Percentiles rank a stretch among this genome's conserved stretches.
phyloP scores from a whole-genome alignment of 2,888 invertebrate species.

The Orthosia gothica region DNA sequence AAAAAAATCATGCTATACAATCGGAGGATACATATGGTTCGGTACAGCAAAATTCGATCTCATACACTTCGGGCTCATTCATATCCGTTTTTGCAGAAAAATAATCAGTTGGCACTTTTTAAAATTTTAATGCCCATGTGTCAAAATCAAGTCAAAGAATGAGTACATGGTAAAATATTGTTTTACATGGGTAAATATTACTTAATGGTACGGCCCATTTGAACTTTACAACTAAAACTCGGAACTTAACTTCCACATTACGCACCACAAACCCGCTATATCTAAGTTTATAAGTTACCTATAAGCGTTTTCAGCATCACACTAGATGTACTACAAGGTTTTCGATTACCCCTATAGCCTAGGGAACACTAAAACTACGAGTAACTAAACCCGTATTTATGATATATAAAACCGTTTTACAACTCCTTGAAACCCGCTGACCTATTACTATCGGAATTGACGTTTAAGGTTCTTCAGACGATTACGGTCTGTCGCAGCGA shows the following conservation, averaged over 20 bases:
- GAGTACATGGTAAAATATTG: too few species aligned
- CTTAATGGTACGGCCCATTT: not conserved
- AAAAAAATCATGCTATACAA: too few species aligned
- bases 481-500: slow-evolving; percentile 25
- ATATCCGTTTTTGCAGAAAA: too few species aligned
- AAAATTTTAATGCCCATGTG: too few species aligned
- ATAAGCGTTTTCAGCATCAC: slow-evolving; percentile 31
- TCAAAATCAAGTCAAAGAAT: too few species aligned
- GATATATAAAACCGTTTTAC: slow-evolving; percentile 79
- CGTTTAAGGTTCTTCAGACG: slow-evolving; percentile 54
- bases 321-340: slow-evolving; percentile 41
- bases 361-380: slow-evolving; percentile 66
- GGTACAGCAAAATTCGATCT: too few species aligned
- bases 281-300: slow-evolving; percentile 40
- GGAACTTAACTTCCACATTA: slow-evolving; percentile 13
- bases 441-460: slow-evolving; percentile 65
- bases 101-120: too few species aligned
- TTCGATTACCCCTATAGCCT: slow-evolving; percentile 64
- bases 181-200: too few species aligned
- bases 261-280: slow-evolving; percentile 24
- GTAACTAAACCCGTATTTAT: slow-evolving; percentile 75
- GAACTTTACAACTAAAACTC: slow-evolving; percentile 14
- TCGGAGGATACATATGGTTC: too few species aligned
- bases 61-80: too few species aligned
- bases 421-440: slow-evolving; percentile 71